Evolutionary conservation across 2,888 invertebrate genomes (phyloP).

Genomic region (Biston betularia): DNA sequence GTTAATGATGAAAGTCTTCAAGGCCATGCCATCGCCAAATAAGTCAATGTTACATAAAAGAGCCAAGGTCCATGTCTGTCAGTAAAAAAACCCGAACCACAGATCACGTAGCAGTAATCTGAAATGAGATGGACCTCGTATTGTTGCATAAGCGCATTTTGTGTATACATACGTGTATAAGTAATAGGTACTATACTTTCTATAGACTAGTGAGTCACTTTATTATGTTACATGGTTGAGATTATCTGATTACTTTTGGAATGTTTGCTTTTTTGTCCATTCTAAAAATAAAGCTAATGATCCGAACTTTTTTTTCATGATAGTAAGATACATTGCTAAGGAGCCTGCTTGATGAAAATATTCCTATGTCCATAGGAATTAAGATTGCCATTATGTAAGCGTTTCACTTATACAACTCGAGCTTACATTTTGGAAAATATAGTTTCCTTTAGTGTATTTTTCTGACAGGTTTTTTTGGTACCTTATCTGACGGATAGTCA

Average conservation of each 20-base stretch:
- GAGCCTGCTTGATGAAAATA: too few species aligned
- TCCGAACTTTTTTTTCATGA: neutral
- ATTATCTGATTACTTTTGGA: constrained; percentile 4
- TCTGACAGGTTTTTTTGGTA: too few species aligned
- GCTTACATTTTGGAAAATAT: too few species aligned
- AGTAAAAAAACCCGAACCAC: constrained; percentile 18
- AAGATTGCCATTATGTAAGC: too few species aligned
- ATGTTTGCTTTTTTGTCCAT: constrained; percentile 1
- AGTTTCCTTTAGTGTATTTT: too few species aligned
- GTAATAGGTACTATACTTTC: constrained; percentile 22
- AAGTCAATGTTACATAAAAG: constrained; percentile 37
- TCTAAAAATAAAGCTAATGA: constrained; percentile 1
- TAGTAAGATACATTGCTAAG: neutral
- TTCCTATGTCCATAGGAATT: too few species aligned
- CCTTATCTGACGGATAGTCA: too few species aligned
- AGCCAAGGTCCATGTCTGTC: constrained; percentile 32
- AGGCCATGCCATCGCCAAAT: constrained; percentile 30
- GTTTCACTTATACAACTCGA: too few species aligned
- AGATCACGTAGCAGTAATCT: constrained; percentile 2
- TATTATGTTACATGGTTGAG: constrained; percentile 3
- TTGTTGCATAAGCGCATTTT: constrained; percentile 17
- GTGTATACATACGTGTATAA: neutral
- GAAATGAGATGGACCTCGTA: constrained; percentile 20
- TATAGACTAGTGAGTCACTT: constrained; percentile 25
- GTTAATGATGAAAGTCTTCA: constrained; percentile 29